phyloP scores from a whole-genome alignment of 2,113 vertebrate species.

The Taxidea taxus region DNA sequence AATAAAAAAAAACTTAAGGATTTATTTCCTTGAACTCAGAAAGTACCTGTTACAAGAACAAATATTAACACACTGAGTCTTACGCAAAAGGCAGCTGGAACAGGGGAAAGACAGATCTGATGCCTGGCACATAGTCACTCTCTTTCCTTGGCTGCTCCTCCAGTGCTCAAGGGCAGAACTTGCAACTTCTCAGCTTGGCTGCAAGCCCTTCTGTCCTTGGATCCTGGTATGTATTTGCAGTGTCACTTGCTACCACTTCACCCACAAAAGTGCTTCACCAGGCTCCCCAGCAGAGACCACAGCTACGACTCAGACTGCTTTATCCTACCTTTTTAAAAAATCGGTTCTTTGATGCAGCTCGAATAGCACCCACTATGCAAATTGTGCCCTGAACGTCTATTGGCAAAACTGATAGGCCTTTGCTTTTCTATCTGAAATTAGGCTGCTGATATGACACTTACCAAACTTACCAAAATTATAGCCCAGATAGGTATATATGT shows the following conservation, averaged over 20 bases:
- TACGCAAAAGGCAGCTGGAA: background rate
- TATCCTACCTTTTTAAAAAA: background rate
- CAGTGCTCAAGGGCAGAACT: background rate
- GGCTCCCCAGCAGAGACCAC: background rate
- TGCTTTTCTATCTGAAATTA: background rate
- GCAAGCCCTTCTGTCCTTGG: background rate
- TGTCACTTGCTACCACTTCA: too few relatives aligned
- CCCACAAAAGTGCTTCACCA: background rate
- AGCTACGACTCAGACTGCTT: background rate
- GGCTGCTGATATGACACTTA: background rate
- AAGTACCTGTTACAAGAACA: background rate
- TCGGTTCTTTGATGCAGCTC: background rate
- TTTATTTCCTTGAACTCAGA: background rate
- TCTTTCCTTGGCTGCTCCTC: background rate
- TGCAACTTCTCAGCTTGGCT: background rate
- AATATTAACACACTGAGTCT: background rate
- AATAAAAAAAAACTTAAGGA: background rate
- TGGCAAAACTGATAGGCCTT: background rate
- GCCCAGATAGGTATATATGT: fast-evolving
- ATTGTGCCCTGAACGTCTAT: background rate
- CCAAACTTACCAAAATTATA: background rate
- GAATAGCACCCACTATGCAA: background rate
- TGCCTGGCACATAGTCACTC: background rate
- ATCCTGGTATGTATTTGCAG: background rate
- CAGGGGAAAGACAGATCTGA: background rate